Base-by-base conservation (phyloP, 1,140 invertebrate species). In the Penaeus japonicus region DNA sequence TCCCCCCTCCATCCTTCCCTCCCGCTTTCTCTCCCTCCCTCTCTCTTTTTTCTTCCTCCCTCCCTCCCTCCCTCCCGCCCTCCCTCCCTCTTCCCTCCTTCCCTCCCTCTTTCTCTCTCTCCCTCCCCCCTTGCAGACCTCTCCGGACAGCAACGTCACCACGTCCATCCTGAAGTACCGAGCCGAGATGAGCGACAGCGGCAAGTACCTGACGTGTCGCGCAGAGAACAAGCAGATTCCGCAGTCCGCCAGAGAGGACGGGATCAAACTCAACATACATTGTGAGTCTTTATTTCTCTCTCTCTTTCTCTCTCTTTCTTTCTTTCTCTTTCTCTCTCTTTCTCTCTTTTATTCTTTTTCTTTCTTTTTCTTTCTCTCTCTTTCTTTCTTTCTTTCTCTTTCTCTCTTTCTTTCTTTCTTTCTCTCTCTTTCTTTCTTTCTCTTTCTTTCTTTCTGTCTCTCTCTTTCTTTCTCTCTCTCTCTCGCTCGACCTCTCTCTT, bases 201-300 rank as follows among this genome's bases (percentile, higher is more conserved):
- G 92, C 1, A 92, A 92, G 82, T 91, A 91, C 75, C 82, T 93
- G 15, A 91, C 91, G 2, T 93, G 92, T 84, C 90, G 92, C 32
- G 92, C 92, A 4, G 91, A 92, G 57, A 93, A 93, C 85, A 90
- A 91, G 4, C 85, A 91, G 15, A 91, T 93, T 54, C 86, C 89
- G 18, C 91, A 90, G 54, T 91, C 90, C 27, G 91, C 91, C 24
- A 91, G 92, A 12, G 92, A 93, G 86, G 92, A 92, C 83, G 89
- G 89, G 15, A 90, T 92, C 89, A 92, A 92, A 81, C 87, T 93
- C 78, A 92, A 92, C 75, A 91, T 93, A n/a, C n/a, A n/a, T n/a
- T 47, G 39, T 39, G 0, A 39, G 39, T 39, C 39, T 39, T 39
- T 39, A 10, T 39, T 3, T 39, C 39, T 10, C 39, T 39, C 0